Conservation (phyloP, 2,888 invertebrate species). For the Microlaimidae sp. region DNA sequence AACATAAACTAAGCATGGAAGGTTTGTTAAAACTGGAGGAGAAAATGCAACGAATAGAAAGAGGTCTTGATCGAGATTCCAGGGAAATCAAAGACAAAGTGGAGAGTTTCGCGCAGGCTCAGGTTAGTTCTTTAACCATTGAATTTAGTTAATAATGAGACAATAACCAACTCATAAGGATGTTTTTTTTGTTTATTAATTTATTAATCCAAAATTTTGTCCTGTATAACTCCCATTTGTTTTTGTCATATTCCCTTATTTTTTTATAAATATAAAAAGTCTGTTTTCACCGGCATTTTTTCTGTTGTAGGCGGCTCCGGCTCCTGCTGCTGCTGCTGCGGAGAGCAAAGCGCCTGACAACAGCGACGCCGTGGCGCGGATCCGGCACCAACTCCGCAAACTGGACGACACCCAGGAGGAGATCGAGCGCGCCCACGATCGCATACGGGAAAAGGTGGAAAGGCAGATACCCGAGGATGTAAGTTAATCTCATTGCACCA, state of each 20-base stretch:
- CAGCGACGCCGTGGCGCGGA: constrained; percentile 16
- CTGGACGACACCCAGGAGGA: constrained; percentile 29
- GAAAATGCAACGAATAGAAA: constrained; percentile 29
- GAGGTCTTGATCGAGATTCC: constrained; percentile 11
- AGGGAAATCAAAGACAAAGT: constrained; percentile 2
- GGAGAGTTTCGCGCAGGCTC: no score
- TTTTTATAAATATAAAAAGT: no score
- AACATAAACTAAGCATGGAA: constrained; percentile 33
- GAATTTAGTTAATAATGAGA: no score
- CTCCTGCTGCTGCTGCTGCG: no score
- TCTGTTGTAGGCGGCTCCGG: no score
- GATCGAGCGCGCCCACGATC: constrained; percentile 28
- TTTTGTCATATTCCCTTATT: no score
- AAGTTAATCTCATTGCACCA: constrained; percentile 3
- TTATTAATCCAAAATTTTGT: no score
- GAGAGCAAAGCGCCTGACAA: constrained; percentile 15
- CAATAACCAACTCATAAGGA: no score
- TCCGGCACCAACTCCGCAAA: constrained; percentile 21
- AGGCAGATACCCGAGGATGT: constrained; percentile 32
- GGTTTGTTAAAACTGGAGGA: constrained; percentile 31
- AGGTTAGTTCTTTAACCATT: no score
- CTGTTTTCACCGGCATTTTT: no score
- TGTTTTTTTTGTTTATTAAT: no score
- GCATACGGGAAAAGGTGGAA: constrained; percentile 30
- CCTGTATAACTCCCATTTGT: no score